A percentile compares a stretch with the other conserved stretches of the same genome.
These are phyloP conservation scores for Zaprionus capensis DNA, from an alignment of 1,140 invertebrate genomes.

Conservation along the genomic window DNA sequence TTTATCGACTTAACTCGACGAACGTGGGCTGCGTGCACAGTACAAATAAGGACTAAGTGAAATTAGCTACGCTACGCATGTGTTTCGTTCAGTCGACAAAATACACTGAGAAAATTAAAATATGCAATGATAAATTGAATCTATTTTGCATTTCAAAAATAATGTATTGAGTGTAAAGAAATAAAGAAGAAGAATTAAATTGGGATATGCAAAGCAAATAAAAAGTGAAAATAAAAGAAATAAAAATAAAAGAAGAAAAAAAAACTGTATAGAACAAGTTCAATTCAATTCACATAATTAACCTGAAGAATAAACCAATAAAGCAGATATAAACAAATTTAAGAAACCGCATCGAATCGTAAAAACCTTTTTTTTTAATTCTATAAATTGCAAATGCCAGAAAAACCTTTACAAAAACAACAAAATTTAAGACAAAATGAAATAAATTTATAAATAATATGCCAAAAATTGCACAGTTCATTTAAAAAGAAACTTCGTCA, in stretches of 20 bases:
- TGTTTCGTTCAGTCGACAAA: constrained; percentile 4
- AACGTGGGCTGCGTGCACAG: constrained; percentile 4
- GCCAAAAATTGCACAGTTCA: no score
- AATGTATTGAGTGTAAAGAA: neutral
- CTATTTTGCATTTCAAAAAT: neutral
- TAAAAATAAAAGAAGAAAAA: no score
- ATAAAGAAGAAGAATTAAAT: neutral
- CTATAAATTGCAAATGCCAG: neutral
- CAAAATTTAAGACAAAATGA: neutral
- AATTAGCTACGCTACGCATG: constrained; percentile 9
- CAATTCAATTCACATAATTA: no score
- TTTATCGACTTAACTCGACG: constrained; percentile 3
- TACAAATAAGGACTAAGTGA: constrained; percentile 13
- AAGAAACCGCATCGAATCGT: no score
- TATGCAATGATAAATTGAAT: neutral
- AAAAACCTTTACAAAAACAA: neutral
- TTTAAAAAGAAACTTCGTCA: neutral
- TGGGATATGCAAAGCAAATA: neutral
- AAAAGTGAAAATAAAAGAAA: no score
- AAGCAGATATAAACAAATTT: no score
- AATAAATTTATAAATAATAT: no score
- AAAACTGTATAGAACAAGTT: no score
- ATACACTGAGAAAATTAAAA: neutral
- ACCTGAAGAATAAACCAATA: no score
- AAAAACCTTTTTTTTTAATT: no score